Base-by-base conservation (phyloP, 2,888 invertebrate species). In the Caenorhabditis sp. region DNA sequence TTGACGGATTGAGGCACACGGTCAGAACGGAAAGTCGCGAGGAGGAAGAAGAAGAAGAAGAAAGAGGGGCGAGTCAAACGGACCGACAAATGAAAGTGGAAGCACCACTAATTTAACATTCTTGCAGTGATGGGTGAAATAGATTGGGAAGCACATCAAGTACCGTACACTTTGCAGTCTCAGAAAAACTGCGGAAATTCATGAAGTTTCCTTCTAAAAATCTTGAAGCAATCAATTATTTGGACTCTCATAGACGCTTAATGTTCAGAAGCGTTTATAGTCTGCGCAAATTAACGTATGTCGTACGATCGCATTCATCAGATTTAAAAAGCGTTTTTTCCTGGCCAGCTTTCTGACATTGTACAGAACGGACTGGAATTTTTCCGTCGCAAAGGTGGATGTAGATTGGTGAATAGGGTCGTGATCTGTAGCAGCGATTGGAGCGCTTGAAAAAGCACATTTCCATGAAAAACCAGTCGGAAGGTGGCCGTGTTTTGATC, bases 341-440 rank as follows among this genome's bases (percentile, higher is more conserved):
- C 39, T 66, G 48, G 41, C 48, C 56, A 66, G 66, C 48, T 56
- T 56, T 45, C 45, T 39, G 35, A 37, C 20, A 56, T 35, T n/a
- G 17, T 30, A 35, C 48, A 39, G 27, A 27, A 39, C 30, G 56
- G 39, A 66, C 66, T 66, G 66, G 66, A 66, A 66, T 65, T 41
- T 37, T 20, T 35, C 24, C 11, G 41, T 20, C 32, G 22, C 39
- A n/a, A 11, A 46, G 30, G 55, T 50, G 58, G 32, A 52, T 68
- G 68, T 68, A 68, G 68, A 68, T 58, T 68, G 68, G 52, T 68
- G 68, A 43, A 68, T 30, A 17, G 8, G 24, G 11, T 30, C 27
- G 35, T 24, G 68, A 68, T 68, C 26, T 43, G 20, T 13, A 9
- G 22, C 20, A 15, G 30, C 30, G 68, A 68, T 68, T 59, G 58